Evolutionary conservation across 2,113 vertebrate species (phyloP).

Genomic region (Vulpes ferrilata): DNA sequence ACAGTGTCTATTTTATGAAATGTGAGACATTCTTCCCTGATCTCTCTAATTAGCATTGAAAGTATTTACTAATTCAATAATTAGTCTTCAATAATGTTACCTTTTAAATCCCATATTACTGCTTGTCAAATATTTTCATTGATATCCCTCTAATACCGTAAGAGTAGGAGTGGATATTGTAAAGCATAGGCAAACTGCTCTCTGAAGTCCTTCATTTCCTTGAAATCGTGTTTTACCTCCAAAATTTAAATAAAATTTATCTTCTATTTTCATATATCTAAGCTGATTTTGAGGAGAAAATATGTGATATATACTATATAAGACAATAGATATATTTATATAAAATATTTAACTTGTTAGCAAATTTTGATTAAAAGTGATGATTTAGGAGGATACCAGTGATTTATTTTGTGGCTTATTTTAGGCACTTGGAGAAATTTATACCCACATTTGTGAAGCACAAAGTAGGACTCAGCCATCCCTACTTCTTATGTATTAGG

Average conservation of each 20-base stretch:
- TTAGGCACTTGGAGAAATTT: neutral
- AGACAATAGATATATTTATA: neutral
- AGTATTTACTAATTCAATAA: neutral
- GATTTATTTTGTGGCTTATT: neutral
- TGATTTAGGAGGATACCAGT: neutral
- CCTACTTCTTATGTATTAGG: neutral
- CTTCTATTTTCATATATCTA: neutral
- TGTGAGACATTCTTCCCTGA: neutral
- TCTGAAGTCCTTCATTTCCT: neutral
- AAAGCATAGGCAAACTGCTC: neutral
- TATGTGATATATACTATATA: neutral
- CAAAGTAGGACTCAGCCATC: neutral
- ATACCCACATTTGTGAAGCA: neutral
- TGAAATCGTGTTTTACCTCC: neutral
- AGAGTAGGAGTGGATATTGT: neutral
- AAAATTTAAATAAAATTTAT: conserved; percentile 35
- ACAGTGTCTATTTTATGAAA: neutral
- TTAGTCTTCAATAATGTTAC: neutral
- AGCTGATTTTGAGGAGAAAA: neutral
- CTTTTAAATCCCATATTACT: neutral
- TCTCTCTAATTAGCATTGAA: neutral
- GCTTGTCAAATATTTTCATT: neutral
- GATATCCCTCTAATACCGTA: neutral
- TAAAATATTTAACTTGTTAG: neutral
- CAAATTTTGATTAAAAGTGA: neutral